phyloP scores from a whole-genome alignment of 2,888 invertebrate genomes.

The Drosophila nigritarsus region DNA sequence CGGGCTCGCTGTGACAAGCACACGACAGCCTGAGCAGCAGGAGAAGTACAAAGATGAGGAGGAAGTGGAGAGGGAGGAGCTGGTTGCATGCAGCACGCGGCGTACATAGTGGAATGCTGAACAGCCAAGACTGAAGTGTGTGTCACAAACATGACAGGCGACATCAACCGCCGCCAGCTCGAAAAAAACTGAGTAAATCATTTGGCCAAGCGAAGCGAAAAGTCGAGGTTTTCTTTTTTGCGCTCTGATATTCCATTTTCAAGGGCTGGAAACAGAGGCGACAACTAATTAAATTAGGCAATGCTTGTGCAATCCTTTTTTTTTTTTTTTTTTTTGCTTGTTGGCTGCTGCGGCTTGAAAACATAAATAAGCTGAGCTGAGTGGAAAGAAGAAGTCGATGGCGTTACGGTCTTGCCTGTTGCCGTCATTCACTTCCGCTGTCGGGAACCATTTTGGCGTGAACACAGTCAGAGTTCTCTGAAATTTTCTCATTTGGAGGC shows the following conservation, averaged over 20 bases:
- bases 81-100: slow-evolving; percentile 67
- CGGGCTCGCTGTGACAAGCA: slow-evolving; percentile 51
- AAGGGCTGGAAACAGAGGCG: slow-evolving; percentile 42
- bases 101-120: slow-evolving; percentile 31
- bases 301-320: slow-evolving; percentile 69
- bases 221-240: slow-evolving; percentile 23
- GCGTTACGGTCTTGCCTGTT: slow-evolving; percentile 21
- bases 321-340: background rate
- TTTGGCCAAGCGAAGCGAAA: slow-evolving; percentile 66
- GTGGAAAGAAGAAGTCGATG: slow-evolving; percentile 2
- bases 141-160: slow-evolving; percentile 79
- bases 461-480: slow-evolving; percentile 56
- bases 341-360: slow-evolving; percentile 62
- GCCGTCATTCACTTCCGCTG: slow-evolving; percentile 68
- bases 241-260: background rate
- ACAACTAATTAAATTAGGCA: slow-evolving; percentile 76
- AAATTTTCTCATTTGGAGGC: slow-evolving; percentile 72
- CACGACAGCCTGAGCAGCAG: slow-evolving; percentile 28
- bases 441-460: slow-evolving; percentile 80
- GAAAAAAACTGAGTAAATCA: slow-evolving; percentile 69
- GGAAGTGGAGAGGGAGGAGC: slow-evolving; percentile 12
- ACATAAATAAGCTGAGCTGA: slow-evolving; percentile 69
- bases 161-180: slow-evolving; percentile 73
- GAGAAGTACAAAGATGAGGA: background rate
- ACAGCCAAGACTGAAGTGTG: slow-evolving; percentile 71